These are phyloP conservation scores for Frankliniella fusca DNA, from an alignment of 2,888 invertebrate species.

Conservation along the genomic window DNA sequence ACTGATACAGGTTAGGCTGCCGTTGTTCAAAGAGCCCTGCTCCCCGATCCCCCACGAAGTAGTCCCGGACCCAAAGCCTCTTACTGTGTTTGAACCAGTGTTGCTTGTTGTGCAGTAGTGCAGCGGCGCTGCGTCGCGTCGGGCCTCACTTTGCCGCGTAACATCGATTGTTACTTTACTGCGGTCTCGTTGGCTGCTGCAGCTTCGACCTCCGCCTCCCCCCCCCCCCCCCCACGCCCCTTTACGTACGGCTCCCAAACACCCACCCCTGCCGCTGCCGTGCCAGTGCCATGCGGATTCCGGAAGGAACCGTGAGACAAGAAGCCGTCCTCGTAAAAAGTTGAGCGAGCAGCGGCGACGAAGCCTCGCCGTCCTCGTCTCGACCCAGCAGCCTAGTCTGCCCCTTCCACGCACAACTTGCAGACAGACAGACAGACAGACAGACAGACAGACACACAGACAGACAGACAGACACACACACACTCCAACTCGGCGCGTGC, in stretches of 20 bases:
- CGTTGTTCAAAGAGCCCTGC: too few relatives aligned
- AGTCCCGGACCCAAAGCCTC: too few relatives aligned
- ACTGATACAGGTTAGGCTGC: too few relatives aligned
- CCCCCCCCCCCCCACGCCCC: neutral
- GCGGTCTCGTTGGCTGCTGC: neutral
- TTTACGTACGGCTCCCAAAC: neutral
- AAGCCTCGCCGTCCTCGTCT: neutral
- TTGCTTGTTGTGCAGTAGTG: too few relatives aligned
- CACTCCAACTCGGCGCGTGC: too few relatives aligned
- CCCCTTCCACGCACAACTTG: neutral
- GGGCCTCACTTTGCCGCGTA: neutral
- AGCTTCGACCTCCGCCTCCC: neutral
- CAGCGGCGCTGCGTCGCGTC: too few relatives aligned
- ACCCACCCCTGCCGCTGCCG: neutral
- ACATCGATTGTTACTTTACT: conserved; percentile 16
- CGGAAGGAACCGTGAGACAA: conserved; percentile 13
- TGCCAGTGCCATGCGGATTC: neutral
- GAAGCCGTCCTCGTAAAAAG: conserved; percentile 15
- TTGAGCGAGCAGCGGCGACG: neutral
- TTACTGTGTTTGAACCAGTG: too few relatives aligned
- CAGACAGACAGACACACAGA: too few relatives aligned
- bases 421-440: too few relatives aligned
- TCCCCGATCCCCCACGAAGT: too few relatives aligned
- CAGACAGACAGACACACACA: too few relatives aligned
- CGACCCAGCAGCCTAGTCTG: neutral